Evolutionary conservation across 2,113 vertebrate genomes (phyloP).

Genomic region (Donacobius atricapilla): DNA sequence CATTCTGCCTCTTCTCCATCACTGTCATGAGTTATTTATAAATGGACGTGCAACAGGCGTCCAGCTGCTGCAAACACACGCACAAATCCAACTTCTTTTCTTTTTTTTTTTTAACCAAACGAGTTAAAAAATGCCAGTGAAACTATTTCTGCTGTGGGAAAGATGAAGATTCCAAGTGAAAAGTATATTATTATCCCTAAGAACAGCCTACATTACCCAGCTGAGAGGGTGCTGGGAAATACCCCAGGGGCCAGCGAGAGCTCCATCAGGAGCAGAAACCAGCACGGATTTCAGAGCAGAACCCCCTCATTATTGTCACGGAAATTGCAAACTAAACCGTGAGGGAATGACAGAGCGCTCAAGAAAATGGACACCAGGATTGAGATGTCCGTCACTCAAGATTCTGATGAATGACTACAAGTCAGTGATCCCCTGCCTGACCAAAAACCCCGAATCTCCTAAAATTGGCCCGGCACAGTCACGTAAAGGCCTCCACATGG

Average conservation of each 20-base stretch:
- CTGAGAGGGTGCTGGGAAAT: constrained; percentile 25
- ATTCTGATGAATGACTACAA: background rate
- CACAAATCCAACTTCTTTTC: background rate
- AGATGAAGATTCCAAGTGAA: background rate
- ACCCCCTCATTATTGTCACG: constrained; percentile 28
- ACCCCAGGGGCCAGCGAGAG: background rate
- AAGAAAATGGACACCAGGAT: background rate
- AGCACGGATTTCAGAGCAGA: background rate
- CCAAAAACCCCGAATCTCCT: background rate
- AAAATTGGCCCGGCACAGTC: background rate
- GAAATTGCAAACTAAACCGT: background rate
- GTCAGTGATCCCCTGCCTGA: background rate
- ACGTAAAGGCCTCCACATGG: fast-evolving
- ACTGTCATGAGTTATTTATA: background rate
- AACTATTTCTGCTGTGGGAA: constrained; percentile 50
- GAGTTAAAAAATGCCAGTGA: constrained; percentile 7
- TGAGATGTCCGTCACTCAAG: background rate
- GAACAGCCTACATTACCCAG: background rate
- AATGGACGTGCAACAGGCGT: background rate
- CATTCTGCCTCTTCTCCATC: background rate
- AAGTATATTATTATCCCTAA: constrained; percentile 55
- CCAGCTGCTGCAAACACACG: background rate
- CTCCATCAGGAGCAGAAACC: background rate
- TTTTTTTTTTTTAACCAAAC: background rate
- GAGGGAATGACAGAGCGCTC: background rate